These are phyloP conservation scores for Bostrychus sinensis DNA, from an alignment of 2,113 vertebrate genomes.

Conservation along the genomic window DNA sequence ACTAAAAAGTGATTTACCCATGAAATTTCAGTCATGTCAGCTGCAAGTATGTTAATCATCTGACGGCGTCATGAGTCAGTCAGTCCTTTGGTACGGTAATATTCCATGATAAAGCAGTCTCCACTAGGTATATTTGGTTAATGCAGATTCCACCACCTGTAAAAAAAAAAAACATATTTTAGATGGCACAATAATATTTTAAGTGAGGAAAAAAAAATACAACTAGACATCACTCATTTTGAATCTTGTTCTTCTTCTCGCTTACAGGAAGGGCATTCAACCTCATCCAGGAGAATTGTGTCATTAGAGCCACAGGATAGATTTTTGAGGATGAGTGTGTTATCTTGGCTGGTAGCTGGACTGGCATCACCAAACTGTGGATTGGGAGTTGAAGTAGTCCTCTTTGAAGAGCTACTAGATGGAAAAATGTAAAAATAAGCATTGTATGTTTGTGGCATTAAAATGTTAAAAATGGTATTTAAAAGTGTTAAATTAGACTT, in stretches of 20 bases:
- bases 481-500: too few relatives aligned
- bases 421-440: too few relatives aligned
- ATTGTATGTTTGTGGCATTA: too few relatives aligned
- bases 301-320: constrained; percentile 1
- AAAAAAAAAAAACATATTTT: background rate
- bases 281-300: constrained; percentile 2
- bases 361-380: background rate
- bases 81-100: background rate
- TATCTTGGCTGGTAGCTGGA: too few relatives aligned
- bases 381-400: background rate
- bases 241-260: background rate
- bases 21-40: too few relatives aligned
- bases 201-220: background rate
- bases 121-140: background rate
- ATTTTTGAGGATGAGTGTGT: background rate
- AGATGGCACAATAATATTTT: background rate
- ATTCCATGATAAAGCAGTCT: too few relatives aligned
- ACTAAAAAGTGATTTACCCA: background rate
- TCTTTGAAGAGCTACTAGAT: too few relatives aligned
- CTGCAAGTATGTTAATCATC: constrained; percentile 25
- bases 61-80: background rate
- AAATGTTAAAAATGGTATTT: too few relatives aligned
- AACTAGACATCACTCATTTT: background rate
- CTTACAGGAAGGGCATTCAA: background rate
- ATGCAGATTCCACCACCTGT: constrained; percentile 4